These are phyloP conservation scores for Tetragonisca angustula DNA, from an alignment of 2,888 invertebrate genomes.

Conservation along the genomic window DNA sequence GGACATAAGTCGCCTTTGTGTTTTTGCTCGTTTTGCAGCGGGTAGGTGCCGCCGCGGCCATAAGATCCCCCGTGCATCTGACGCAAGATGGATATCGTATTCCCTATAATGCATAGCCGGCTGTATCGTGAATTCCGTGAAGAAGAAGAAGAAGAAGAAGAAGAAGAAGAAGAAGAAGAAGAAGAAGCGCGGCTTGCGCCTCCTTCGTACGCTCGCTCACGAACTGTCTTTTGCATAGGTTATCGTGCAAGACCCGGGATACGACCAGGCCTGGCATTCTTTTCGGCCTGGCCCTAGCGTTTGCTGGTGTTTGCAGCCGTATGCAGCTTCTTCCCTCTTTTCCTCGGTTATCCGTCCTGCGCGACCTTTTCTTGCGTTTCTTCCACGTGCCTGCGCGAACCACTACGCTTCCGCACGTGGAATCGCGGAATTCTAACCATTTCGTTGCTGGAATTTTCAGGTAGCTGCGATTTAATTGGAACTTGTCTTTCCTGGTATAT, in stretches of 20 bases:
- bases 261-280: constrained; percentile 36
- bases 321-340: neutral
- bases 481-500: neutral
- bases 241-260: constrained; percentile 66
- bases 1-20: constrained; percentile 24
- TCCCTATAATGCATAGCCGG: constrained; percentile 71
- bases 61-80: constrained; percentile 67
- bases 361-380: constrained; percentile 21
- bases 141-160: constrained; percentile 48
- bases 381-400: constrained; percentile 27
- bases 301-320: neutral
- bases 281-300: constrained; percentile 30
- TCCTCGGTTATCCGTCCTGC: neutral
- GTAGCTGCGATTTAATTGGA: constrained; percentile 23
- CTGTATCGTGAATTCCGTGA: constrained; percentile 68
- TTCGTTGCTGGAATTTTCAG: constrained; percentile 7
- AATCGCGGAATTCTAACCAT: constrained; percentile 9
- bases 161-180: constrained; percentile 50
- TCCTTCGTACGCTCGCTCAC: constrained; percentile 47
- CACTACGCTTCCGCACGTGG: neutral
- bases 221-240: constrained; percentile 73
- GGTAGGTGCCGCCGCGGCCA: constrained; percentile 61
- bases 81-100: constrained; percentile 74
- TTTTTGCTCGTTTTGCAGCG: constrained; percentile 51
- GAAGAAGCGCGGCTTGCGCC: constrained; percentile 43